Base-by-base conservation (phyloP, 2,797 vertebrate species). In the Capromys pilorides region DNA sequence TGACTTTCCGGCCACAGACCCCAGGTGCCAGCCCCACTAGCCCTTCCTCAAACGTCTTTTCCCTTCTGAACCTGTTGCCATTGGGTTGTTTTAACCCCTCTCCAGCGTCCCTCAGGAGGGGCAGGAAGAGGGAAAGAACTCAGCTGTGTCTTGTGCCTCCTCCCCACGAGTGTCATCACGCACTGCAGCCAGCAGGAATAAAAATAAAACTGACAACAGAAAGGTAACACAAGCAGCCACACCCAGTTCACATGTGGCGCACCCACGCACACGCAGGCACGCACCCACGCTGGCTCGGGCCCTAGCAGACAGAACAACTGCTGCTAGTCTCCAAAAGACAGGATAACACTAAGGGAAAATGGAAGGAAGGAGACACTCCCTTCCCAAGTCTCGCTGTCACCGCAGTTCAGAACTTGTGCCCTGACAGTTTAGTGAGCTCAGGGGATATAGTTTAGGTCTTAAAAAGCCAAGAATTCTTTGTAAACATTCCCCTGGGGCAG, bases 371-470 rank as follows among this genome's bases (percentile, higher is more conserved):
- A 93, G 57, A 75, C 8, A 0, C 45, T 77, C 39, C 5, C 7
- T 49, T 36, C 39, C 45, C 59, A 77, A 95, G 71, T 77, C 57
- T 66, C 28, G 7, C 62, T 33, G 14, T 85, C 59, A 14, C 31
- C 81, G 86, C 54, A 62, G 54, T 26, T 59, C 28, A 59, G 26
- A 21, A 19, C 12, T 84, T 14, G 57, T 8, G 3, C 21, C 85
- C 71, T 39, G 51, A 78, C 31, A 67, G 36, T 6, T 33, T 39
- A 26, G 28, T 36, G 28, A 90, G 45, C 92, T 71, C 73, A 85
- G 86, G 92, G 66, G 88, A 93, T 16, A 41, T n/a, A 77, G 81
- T 93, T 93, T 45, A 81, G 64, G 73, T 61, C 75, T 91, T 95
- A 81, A 82, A 87, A 94, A 96, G 93, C 77, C 18, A 93, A 80